Base-by-base conservation (phyloP, 1,140 invertebrate genomes). In the Catajapyx aquilonaris region DNA sequence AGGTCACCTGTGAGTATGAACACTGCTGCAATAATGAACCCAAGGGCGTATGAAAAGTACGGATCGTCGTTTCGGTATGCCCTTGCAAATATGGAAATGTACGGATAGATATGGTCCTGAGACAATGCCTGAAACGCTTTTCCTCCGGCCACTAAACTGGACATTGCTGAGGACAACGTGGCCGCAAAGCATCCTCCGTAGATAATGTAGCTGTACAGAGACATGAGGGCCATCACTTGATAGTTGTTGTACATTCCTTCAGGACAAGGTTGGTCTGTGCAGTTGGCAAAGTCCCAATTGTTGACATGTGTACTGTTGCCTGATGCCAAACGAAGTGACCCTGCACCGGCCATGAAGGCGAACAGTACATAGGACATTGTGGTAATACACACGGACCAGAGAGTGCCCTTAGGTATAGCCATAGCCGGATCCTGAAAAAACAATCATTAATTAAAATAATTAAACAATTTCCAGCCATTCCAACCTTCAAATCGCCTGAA, bases 401-500 rank as follows among this genome's bases (percentile, higher is more conserved):
- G 47, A 1, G 66, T 68, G 15, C 66, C 66, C 42, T 61, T 60
- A 15, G 66, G 66, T 44, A 69, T 69, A 9, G 48, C 48, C 11
- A 21, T 20, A 5, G 45, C 44, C 11, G 50, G 48, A 37, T 52
- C 44, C 41, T 46, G 2, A 18, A 41, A 16, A 5, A 31, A 2
- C 5, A 16, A 11, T 18, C 16, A 22, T 20, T 33, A 20, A 19
- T 19, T 13, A 34, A 20, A 13, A 30, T 20, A 28, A 28, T 28
- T 28, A 28, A 9, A 28, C 7, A 28, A 28, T 28, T 7, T 28
- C 13, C 13, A 13, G 13, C 13, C 23, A 9, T 28, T 28, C 23
- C 23, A 55, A 81, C 79, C 62, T 88, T 90, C 1, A 95, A 60
- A 61, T 97, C 91, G 13, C 90, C 91, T 31, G 85, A 90, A 45